Conservation (phyloP, 2,888 invertebrate genomes). For the Prosopocoilus inquinatus region DNA sequence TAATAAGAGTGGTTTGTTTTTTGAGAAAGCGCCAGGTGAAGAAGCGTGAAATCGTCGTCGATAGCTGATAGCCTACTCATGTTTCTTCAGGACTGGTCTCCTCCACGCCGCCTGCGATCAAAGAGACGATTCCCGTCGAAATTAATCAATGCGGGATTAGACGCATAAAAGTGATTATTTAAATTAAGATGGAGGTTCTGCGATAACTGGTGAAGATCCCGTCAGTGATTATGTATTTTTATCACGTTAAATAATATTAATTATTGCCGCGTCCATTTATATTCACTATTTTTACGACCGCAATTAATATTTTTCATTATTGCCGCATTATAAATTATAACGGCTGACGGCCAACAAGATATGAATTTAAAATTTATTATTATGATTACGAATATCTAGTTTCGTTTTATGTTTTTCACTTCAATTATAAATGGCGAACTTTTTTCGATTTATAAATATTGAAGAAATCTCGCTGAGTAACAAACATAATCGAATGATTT, state of each 20-base stretch:
- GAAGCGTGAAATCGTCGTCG: background rate
- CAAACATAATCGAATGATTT: no score
- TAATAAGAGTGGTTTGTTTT: no score
- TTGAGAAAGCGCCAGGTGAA: background rate
- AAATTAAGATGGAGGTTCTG: constrained; percentile 45
- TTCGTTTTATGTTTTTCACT: background rate
- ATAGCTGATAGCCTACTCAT: background rate
- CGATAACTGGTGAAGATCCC: constrained; percentile 40
- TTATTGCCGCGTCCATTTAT: constrained; percentile 1
- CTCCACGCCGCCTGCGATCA: constrained; percentile 31
- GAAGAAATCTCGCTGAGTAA: no score
- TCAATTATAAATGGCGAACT: no score
- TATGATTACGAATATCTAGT: constrained; percentile 1
- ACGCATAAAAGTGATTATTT: constrained; percentile 47
- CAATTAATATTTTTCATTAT: constrained; percentile 4
- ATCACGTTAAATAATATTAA: constrained; percentile 2
- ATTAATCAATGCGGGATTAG: constrained; percentile 46
- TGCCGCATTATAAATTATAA: background rate
- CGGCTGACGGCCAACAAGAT: background rate
- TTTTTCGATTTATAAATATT: no score
- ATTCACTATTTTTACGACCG: background rate
- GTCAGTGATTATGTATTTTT: constrained; percentile 31
- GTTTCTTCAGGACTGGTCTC: background rate
- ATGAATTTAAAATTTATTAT: background rate
- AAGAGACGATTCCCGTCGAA: constrained; percentile 41